phyloP scores from a whole-genome alignment of 2,113 vertebrate species.

The Mionectes macconnelli region DNA sequence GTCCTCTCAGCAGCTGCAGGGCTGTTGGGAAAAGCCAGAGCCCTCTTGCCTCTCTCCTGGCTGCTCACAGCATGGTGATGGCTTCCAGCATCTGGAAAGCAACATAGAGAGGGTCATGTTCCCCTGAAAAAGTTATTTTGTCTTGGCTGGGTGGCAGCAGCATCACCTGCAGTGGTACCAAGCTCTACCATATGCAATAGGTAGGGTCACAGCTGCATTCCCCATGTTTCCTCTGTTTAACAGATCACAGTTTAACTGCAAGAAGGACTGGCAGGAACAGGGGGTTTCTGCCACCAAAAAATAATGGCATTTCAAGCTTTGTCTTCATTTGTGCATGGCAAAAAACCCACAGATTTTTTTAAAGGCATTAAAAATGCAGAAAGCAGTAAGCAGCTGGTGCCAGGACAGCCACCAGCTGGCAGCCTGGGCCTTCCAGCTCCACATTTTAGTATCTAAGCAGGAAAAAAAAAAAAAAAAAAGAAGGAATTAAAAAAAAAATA shows the following conservation, averaged over 20 bases:
- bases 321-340: neutral
- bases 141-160: neutral
- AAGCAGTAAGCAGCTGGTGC: neutral
- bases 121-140: neutral
- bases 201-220: neutral
- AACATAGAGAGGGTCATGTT: neutral
- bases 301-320: neutral
- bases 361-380: neutral
- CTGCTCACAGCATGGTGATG: neutral
- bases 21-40: slow-evolving; percentile 31
- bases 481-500: neutral
- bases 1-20: slow-evolving; percentile 61
- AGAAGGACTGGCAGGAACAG: neutral
- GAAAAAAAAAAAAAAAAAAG: neutral
- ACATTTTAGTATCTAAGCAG: neutral
- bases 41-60: slow-evolving; percentile 1
- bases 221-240: neutral
- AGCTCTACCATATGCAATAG: neutral
- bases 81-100: slow-evolving; percentile 29
- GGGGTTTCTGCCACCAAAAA: neutral
- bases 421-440: neutral
- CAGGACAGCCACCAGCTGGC: neutral
- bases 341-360: neutral
- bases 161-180: neutral
- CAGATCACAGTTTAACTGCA: neutral